Percentiles rank a stretch among this genome's conserved stretches.
These are phyloP conservation scores for Scylla paramamosain DNA, from an alignment of 1,140 invertebrate genomes.

Conservation along the genomic window DNA sequence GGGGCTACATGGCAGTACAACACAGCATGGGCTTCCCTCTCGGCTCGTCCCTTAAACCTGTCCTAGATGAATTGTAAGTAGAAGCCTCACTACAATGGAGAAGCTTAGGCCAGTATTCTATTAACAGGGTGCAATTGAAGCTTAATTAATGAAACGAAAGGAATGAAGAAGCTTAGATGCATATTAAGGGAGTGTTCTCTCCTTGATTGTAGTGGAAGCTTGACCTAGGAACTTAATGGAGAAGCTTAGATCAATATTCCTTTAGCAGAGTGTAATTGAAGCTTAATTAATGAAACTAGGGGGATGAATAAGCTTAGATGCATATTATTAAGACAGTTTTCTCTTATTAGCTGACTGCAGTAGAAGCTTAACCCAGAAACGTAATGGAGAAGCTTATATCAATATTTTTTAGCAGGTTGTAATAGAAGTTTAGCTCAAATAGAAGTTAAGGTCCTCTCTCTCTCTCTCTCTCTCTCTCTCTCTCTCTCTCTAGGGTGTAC, in stretches of 20 bases:
- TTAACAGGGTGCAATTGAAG: background rate
- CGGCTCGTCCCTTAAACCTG: constrained; percentile 38
- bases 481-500: constrained; percentile 34
- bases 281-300: background rate
- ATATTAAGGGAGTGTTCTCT: too few species aligned
- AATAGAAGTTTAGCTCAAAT: background rate
- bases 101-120: background rate
- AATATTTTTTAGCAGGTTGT: background rate
- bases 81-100: background rate
- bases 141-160: background rate
- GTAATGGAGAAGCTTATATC: background rate
- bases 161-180: background rate
- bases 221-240: background rate
- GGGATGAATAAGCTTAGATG: background rate
- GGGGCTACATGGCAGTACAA: constrained; percentile 59
- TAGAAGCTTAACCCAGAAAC: background rate
- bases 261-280: background rate
- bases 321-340: too few species aligned
- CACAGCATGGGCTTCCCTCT: constrained; percentile 56
- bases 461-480: background rate
- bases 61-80: constrained; percentile 51
- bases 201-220: background rate
- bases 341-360: too few species aligned
- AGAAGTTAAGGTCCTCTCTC: background rate
- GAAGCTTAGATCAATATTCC: background rate